Conservation (phyloP, 2,797 vertebrate genomes). For the Bufotes viridis region DNA sequence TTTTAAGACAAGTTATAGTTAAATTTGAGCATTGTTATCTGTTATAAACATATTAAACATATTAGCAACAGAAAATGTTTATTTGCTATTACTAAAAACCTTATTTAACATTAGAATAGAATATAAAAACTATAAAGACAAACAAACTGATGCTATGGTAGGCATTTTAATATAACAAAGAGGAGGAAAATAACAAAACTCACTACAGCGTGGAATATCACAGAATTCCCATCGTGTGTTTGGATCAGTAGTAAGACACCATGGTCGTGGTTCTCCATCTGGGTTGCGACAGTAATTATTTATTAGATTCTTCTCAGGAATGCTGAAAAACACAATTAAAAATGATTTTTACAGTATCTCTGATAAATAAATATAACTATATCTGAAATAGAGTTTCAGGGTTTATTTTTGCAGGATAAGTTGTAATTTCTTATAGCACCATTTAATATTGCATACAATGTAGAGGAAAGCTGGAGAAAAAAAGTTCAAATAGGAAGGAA, state of each 20-base stretch:
- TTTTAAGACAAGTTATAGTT: no score
- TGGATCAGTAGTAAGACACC: constrained; percentile 88
- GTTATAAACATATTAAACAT: no score
- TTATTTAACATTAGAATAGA: no score
- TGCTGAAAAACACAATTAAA: constrained; percentile 70
- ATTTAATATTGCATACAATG: no score
- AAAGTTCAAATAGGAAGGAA: no score
- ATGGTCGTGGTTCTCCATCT: constrained; percentile 88
- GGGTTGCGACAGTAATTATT: constrained; percentile 96
- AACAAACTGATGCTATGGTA: not conserved
- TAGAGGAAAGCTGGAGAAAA: no score
- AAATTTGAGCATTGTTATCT: no score
- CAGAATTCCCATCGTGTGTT: constrained; percentile 91
- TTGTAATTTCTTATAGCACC: no score
- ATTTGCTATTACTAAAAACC: no score
- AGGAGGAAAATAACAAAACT: constrained; percentile 63
- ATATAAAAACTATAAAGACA: not conserved
- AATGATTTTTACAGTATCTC: not conserved
- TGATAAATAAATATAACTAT: not conserved
- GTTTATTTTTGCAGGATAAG: no score
- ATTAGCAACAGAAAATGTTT: no score
- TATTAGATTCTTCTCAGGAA: constrained; percentile 89
- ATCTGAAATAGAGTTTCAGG: no score
- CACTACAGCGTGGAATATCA: constrained; percentile 86
- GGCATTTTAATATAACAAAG: not conserved